Evolutionary conservation across 2,888 invertebrate species (phyloP).

Genomic region (Zele albiditarsus): DNA sequence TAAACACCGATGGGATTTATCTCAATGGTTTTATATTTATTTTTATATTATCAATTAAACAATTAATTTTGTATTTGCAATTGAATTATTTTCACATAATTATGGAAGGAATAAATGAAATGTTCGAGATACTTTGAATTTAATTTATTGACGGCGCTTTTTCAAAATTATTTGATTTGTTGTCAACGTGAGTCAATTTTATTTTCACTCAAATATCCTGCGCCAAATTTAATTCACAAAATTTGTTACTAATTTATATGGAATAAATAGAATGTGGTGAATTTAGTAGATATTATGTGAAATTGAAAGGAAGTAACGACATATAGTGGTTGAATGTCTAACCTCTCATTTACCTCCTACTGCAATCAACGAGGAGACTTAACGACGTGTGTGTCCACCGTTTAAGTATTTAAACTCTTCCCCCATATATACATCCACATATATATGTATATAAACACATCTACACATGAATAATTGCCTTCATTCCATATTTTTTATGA

Average conservation of each 20-base stretch:
- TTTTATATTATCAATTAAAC: no score
- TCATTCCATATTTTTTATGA: not conserved
- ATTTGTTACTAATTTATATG: no score
- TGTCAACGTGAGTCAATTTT: not conserved
- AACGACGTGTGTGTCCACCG: slow-evolving; percentile 59
- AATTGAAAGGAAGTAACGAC: slow-evolving; percentile 17
- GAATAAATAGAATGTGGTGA: not conserved
- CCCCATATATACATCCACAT: slow-evolving; percentile 51
- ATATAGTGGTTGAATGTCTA: slow-evolving; percentile 47
- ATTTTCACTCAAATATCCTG: not conserved
- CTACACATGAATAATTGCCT: slow-evolving; percentile 3
- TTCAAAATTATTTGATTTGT: no score
- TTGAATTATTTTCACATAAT: no score
- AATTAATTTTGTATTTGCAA: no score
- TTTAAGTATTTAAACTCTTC: slow-evolving; percentile 66
- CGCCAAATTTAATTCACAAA: no score
- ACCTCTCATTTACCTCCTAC: slow-evolving; percentile 70
- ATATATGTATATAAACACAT: not conserved
- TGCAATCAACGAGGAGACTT: slow-evolving; percentile 63
- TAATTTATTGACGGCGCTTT: no score
- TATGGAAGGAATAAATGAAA: no score
- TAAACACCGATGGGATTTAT: no score
- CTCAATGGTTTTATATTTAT: no score
- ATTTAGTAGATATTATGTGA: not conserved
- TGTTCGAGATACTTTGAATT: no score